A percentile compares a stretch with the other conserved stretches of the same genome.
Conservation (phyloP, 2,888 invertebrate genomes). For the Amiota minor region DNA sequence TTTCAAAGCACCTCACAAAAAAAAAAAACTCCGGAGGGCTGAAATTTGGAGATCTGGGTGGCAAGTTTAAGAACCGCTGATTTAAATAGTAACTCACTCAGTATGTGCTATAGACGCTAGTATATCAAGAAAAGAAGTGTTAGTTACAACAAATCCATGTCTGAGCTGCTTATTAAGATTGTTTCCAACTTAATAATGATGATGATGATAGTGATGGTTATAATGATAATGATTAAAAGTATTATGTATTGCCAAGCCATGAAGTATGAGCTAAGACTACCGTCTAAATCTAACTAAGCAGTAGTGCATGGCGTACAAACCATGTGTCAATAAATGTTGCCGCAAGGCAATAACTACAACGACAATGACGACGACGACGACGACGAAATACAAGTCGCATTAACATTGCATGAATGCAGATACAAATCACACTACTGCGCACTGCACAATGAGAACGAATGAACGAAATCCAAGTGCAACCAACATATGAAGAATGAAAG, state of each 20-base stretch:
- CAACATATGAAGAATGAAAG: neutral
- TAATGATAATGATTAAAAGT: neutral
- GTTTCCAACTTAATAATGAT: neutral
- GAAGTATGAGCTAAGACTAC: neutral
- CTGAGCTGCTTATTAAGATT: conserved; percentile 4
- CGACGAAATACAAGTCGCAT: neutral
- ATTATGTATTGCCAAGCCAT: neutral
- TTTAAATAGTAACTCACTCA: no score
- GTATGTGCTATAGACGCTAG: no score
- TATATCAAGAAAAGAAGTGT: neutral
- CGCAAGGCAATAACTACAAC: conserved; percentile 7
- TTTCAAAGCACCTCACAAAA: no score
- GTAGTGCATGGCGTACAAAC: conserved; percentile 8
- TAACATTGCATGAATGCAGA: neutral
- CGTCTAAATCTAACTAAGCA: neutral
- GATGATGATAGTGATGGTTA: neutral
- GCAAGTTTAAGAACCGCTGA: no score
- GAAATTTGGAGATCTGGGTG: no score
- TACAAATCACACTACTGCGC: neutral
- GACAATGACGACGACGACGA: neutral
- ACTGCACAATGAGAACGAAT: neutral
- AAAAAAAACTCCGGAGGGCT: no score
- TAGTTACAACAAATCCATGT: conserved; percentile 26
- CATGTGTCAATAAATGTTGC: conserved; percentile 17
- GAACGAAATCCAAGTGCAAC: no score